Base-by-base conservation (phyloP, 2,888 invertebrate genomes). In the Gymnocheta viridis region DNA sequence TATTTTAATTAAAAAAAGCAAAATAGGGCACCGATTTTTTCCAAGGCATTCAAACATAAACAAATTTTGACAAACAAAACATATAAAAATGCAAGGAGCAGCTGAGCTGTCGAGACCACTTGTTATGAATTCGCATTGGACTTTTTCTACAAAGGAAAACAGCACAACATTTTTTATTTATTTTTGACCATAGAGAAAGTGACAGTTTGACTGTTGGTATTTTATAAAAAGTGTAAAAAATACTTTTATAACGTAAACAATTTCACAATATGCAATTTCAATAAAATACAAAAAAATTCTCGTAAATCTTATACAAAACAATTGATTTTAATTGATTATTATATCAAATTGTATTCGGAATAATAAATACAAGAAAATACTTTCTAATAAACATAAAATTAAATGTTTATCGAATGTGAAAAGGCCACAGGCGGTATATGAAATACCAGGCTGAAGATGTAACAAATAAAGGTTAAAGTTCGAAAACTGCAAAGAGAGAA, bases 261-360 rank as follows among this genome's bases (percentile, higher is more conserved):
- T 47, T 7, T 47, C 19, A n/a, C 7, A 47, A 47, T 19, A 7
- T 17, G 5, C 22, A 24, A 51, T 51, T 24, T 51, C 24, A 51
- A 24, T 24, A 24, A 24, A 51, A 51, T 24, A 27, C 54, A n/a
- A 10, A 6, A 24, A 60, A 29, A 12, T 4, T 24, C 17, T 19
- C 24, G 38, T 49, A 49, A 67, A 56, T 67, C 47, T 49, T 22
- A 47, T 14, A 12, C 14, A 72, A 47, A 41, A 66, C 38, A 73
- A 66, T 72, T 56, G 58, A 51, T 24, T 51, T 73, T 51, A 81
- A 81, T 81, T 81, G 32, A 74, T 7, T 73, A 64, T 64, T 86
- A 88, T 88, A 86, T 90, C 90, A 84, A 89, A 89, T 79, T 90
- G 90, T 85, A 90, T 88, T 19, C 90, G 86, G 78, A 90, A 87